These are phyloP conservation scores for Tangara arthus DNA, from an alignment of 2,797 vertebrate species.

Conservation along the genomic window DNA sequence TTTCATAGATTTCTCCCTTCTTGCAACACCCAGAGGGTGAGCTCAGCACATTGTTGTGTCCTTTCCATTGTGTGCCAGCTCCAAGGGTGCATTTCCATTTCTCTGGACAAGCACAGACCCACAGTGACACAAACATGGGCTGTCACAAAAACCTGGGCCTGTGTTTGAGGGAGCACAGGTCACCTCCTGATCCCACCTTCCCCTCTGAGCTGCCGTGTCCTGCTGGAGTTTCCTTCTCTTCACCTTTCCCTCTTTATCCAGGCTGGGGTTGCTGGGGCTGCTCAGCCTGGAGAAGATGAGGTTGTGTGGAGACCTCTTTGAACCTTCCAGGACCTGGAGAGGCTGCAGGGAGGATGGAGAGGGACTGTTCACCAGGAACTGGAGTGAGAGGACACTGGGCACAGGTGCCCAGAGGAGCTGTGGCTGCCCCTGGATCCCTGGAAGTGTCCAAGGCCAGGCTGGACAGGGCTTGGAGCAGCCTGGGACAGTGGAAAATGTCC, in stretches of 20 bases:
- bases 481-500: fast-evolving
- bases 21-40: not conserved
- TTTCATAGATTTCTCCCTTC: not conserved
- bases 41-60: not conserved
- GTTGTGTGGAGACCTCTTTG: not conserved
- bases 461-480: fast-evolving
- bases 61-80: not conserved
- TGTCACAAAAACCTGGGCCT: not conserved
- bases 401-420: not conserved
- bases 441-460: fast-evolving
- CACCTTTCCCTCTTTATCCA: not conserved
- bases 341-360: not conserved
- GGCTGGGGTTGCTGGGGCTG: not conserved
- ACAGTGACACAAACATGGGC: not conserved
- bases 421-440: not conserved
- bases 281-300: not conserved
- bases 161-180: not conserved
- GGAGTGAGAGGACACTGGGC: not conserved
- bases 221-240: not conserved
- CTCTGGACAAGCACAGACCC: not conserved
- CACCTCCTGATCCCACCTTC: not conserved
- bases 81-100: not conserved
- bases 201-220: not conserved
- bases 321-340: not conserved
- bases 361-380: not conserved